Evolutionary conservation across 1,140 invertebrate genomes (phyloP).

Genomic region (Macrotrachela quadricornifera): DNA sequence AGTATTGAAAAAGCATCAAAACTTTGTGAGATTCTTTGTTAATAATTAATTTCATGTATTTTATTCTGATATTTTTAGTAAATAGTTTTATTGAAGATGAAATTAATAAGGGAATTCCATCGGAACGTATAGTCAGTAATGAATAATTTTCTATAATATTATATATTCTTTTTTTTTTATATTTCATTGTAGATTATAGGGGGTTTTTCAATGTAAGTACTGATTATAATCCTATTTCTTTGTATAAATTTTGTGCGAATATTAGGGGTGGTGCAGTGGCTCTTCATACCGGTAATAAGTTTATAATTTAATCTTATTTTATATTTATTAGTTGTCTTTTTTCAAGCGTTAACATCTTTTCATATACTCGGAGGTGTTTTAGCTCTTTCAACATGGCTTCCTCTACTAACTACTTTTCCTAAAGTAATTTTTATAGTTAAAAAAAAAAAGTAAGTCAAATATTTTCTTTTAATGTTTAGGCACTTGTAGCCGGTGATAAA

Average conservation of each 20-base stretch:
- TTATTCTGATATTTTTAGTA: background rate
- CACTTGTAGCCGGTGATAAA: background rate
- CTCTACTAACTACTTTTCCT: constrained; percentile 65
- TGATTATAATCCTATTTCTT: too few species aligned
- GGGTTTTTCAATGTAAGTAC: background rate
- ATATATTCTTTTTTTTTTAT: too few species aligned
- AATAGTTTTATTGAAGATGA: constrained; percentile 3
- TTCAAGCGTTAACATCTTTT: constrained; percentile 61
- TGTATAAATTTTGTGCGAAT: too few species aligned
- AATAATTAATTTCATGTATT: background rate
- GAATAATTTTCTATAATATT: too few species aligned
- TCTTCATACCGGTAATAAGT: constrained; percentile 23
- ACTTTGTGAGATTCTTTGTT: background rate
- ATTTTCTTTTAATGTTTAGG: background rate
- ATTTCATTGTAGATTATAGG: background rate
- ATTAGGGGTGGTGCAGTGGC: constrained; percentile 3
- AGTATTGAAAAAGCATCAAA: background rate
- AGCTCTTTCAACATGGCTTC: constrained; percentile 79
- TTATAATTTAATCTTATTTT: constrained; percentile 18
- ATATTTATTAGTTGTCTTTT: constrained; percentile 53
- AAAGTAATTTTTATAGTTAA: constrained; percentile 22
- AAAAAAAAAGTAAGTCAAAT: background rate
- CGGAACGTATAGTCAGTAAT: background rate
- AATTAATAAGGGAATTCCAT: constrained; percentile 7
- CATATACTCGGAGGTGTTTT: constrained; percentile 59